Base-by-base conservation (phyloP, 2,888 invertebrate genomes). In the Stenurella melanura region DNA sequence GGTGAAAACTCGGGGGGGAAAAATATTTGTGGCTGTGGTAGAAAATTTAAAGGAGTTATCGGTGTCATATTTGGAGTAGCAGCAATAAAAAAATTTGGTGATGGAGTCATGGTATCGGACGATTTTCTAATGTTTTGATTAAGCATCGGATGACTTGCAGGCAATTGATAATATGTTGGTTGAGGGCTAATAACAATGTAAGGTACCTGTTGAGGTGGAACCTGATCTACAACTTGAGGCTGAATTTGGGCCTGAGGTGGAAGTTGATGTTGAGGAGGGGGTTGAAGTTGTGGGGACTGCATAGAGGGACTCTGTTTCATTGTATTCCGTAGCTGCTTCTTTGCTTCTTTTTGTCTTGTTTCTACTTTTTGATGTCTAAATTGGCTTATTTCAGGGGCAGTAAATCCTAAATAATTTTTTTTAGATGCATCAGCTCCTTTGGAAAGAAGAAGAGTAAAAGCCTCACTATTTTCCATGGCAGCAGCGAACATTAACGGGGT, bases 401-500 rank as follows among this genome's bases (percentile, higher is more conserved):
- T 85, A 58, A 82, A 79, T 15, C 82, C 84, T 58, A 85, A 73
- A 57, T 80, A 79, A 71, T 86, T 87, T 73, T 83, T 85, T 4
- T 75, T 26, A 5, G 77, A 74, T 1, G 75, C 58, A 72, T 87
- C 82, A 0, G 86, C 87, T 42, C 86, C 84, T 30, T 84, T 82
- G 58, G 79, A 42, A 10, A 85, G 64, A 34, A 89, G 80, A 9
- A 83, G 60, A 4, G 80, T 78, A 56, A 84, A 84, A 4, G 85
- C 84, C 30, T 82, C 77, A 10, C 74, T 57, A 78, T 87, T 85
- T 68, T 86, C 83, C 78, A 86, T 82, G 19, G 87, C 86, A 34
- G 85, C 84, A 12, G 88, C 88, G 75, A 88, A 88, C 87, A 88
- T 89, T n/a, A 87, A 73, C 4, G 88, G 88, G 7, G 88, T 87